phyloP scores from a whole-genome alignment of 2,113 vertebrate genomes.

The Romanogobio albipinnatus region DNA sequence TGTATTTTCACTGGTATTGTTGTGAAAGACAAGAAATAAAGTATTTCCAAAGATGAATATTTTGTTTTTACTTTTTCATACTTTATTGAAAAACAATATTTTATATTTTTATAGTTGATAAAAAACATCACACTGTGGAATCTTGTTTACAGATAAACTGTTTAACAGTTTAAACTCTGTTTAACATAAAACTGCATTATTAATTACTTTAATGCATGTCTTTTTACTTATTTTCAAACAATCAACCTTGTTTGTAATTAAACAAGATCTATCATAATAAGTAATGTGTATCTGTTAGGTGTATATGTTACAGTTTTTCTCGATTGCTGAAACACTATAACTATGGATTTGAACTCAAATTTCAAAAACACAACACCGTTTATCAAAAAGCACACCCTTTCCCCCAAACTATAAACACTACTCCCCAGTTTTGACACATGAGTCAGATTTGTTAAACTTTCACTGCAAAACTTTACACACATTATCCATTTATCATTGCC shows the following conservation, averaged over 20 bases:
- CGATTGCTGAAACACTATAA: too few relatives aligned
- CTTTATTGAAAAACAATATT: too few relatives aligned
- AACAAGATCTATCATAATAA: background rate
- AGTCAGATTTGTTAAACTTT: too few relatives aligned
- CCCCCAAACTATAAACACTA: too few relatives aligned
- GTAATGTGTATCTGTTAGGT: background rate
- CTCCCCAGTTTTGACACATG: too few relatives aligned
- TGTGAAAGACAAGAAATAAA: background rate
- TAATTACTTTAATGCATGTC: background rate
- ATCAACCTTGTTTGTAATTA: background rate
- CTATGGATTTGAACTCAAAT: too few relatives aligned
- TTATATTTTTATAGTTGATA: background rate
- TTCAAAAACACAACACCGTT: too few relatives aligned
- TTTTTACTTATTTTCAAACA: background rate
- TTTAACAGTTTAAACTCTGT: background rate
- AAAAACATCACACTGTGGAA: background rate
- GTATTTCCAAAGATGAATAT: background rate
- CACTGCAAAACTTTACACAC: too few relatives aligned
- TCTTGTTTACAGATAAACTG: background rate
- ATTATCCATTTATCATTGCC: too few relatives aligned
- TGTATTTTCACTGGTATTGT: background rate
- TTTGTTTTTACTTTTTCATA: background rate
- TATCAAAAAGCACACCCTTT: too few relatives aligned
- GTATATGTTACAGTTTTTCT: too few relatives aligned
- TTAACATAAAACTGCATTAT: background rate